phyloP scores from a whole-genome alignment of 2,113 vertebrate species.

The Rhagologus leucostigma region DNA sequence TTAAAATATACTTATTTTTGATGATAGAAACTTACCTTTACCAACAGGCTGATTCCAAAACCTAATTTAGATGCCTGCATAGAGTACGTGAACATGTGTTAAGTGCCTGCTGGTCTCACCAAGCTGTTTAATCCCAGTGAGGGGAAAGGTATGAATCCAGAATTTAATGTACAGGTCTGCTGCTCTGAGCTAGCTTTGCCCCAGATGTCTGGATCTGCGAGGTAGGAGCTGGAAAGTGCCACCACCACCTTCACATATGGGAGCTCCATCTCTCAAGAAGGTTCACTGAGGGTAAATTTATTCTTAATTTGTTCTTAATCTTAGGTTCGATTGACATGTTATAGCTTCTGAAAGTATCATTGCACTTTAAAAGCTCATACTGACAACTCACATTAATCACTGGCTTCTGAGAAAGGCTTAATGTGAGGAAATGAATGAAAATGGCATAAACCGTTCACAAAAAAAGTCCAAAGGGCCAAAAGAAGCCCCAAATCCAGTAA shows the following conservation, averaged over 20 bases:
- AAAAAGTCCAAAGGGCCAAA: constrained; percentile 69
- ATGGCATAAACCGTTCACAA: constrained; percentile 71
- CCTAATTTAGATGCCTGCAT: not conserved
- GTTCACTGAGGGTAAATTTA: constrained; percentile 53
- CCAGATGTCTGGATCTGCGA: not conserved
- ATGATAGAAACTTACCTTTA: not conserved
- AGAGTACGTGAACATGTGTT: accelerated
- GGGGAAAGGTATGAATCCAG: not conserved
- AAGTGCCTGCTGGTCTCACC: not conserved
- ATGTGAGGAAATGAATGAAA: constrained; percentile 73
- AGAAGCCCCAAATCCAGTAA: constrained; percentile 72
- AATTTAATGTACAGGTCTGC: not conserved
- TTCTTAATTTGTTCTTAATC: constrained; percentile 69
- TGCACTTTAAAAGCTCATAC: constrained; percentile 63
- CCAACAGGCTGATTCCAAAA: not conserved
- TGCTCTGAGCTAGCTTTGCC: not conserved
- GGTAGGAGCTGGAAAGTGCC: not conserved
- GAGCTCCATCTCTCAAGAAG: not conserved
- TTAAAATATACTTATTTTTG: not conserved
- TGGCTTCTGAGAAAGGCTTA: constrained; percentile 58
- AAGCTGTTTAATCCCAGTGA: not conserved
- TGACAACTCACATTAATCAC: constrained; percentile 69
- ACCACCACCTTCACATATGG: not conserved
- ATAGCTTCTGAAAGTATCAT: constrained; percentile 59
- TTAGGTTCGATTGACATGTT: constrained; percentile 14